Evolutionary conservation across 2,797 vertebrate species (phyloP), one percentile per base, ranked within the genome.

Genomic region (Semaprochilodus insignis): DNA sequence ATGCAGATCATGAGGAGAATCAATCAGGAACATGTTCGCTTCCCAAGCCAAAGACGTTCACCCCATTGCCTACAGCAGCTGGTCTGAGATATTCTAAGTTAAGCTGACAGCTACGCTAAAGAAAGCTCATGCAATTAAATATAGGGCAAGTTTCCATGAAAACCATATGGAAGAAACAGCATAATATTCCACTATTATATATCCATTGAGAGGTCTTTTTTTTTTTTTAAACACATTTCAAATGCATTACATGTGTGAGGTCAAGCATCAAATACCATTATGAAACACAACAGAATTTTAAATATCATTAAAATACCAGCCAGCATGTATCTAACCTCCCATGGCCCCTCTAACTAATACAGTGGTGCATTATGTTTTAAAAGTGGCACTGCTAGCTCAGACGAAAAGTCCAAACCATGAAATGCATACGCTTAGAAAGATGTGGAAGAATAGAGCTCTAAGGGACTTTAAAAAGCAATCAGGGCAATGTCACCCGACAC

Each of bases 401-500:
- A 31, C 66, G 34, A 63, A 59, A 51, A 55, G 72, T 67, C 62
- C 7, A 65, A 80, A 73, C 69, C 74, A 71, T 71, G 71, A 70
- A 82, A 70, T 23, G 17, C 67, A 73, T 78, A 70, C 6, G 48
- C 72, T 65, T 69, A 84, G 55, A 80, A 63, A 79, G 60, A 80
- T 60, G 11, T 36, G 31, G 74, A 76, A 78, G 81, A 31, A 63
- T 44, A 55, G 6, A 74, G 75, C 69, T 17, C 66, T 23, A 19
- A 77, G 51, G 67, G 34, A 78, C 82, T 84, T 87, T 74, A 85
- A 85, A 85, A 81, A 73, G 44, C 25, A 52, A 81, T 78, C 40
- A 70, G 21, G 21, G 74, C 72, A 80, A 87, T 72, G 92, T 85
- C 89, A 88, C 90, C 7, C 4, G 84, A 89, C 88, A 82, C 75